Conservation (phyloP, 2,113 vertebrate species). For the Gallinago media region DNA sequence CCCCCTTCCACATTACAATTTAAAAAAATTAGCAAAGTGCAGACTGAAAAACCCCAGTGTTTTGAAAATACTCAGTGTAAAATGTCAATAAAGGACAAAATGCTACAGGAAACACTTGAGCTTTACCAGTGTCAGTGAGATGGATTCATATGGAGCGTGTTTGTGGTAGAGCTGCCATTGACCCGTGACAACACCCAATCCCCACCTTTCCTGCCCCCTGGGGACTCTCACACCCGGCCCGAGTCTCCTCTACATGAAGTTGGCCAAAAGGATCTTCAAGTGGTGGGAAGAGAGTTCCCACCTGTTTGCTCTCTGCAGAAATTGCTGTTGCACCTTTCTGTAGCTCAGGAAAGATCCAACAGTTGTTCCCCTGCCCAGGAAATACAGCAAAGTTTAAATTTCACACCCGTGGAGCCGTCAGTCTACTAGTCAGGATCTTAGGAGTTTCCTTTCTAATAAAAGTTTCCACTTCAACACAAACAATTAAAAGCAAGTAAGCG, state of each 20-base stretch:
- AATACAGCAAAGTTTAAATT: not conserved
- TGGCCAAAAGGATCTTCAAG: not conserved
- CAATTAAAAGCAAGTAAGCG: not conserved
- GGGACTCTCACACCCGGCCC: too few relatives aligned
- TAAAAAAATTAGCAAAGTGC: not conserved
- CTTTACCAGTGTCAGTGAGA: not conserved
- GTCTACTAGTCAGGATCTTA: not conserved
- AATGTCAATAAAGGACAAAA: not conserved
- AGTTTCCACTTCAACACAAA: not conserved
- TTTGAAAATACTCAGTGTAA: not conserved
- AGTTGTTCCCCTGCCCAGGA: not conserved
- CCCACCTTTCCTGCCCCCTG: not conserved
- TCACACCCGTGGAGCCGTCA: not conserved
- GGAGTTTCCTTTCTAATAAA: not conserved
- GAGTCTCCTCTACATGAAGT: fast-evolving
- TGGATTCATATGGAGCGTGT: not conserved
- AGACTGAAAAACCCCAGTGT: not conserved
- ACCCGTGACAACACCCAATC: too few relatives aligned
- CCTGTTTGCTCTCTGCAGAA: not conserved
- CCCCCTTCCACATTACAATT: not conserved
- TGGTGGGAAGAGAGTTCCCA: not conserved
- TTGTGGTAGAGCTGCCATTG: not conserved
- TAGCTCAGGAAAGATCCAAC: not conserved
- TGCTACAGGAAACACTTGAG: not conserved
- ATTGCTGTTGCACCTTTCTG: not conserved